Evolutionary conservation across 2,888 invertebrate species (phyloP), one percentile per base, ranked within the genome.

Genomic region (Plagiodera versicolora): DNA sequence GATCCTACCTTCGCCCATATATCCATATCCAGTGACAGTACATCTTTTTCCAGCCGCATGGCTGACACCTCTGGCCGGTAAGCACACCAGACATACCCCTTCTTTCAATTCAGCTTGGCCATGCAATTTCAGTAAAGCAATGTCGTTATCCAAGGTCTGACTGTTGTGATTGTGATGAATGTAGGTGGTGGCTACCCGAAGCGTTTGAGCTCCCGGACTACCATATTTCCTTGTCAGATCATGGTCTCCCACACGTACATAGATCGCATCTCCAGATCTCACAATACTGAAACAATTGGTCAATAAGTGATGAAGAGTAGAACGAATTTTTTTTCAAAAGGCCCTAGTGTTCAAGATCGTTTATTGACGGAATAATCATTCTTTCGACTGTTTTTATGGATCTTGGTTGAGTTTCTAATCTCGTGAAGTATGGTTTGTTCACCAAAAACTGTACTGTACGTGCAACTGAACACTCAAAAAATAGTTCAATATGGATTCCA

Each of bases 121-220:
- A 65, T 92, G 91, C 18, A 96, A 83, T 78, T 94, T 94, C 10
- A 97, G 83, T 63, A 97, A 79, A 1, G 97, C 97, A 65, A 97
- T 95, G 74, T 97, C 96, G 28, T 97, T 95, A 78, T 95, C 95
- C 67, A 95, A 81, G 1, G 95, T 95, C 80, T 95, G 95, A 70
- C 94, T 93, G 80, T 95, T 95, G 83, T 95, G 95, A 81, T 95
- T 95, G 80, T 95, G 95, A 75, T 95, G 95, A 64, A 95, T 95
- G 79, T 95, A 95, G 0, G 95, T 95, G 55, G 95, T 95, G 56
- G 94, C 93, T 1, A 95, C 95, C 14, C 94, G 84, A 17, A 95
- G 82, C 0, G 95, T 95, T 81, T 95, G 94, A 0, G 95, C 95
- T 9, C 94, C 94, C 0, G 94, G 93, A 69, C 93, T 94, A 28